Evolutionary conservation across 1,140 invertebrate species (phyloP).

Genomic region (Platorchestia sp.): DNA sequence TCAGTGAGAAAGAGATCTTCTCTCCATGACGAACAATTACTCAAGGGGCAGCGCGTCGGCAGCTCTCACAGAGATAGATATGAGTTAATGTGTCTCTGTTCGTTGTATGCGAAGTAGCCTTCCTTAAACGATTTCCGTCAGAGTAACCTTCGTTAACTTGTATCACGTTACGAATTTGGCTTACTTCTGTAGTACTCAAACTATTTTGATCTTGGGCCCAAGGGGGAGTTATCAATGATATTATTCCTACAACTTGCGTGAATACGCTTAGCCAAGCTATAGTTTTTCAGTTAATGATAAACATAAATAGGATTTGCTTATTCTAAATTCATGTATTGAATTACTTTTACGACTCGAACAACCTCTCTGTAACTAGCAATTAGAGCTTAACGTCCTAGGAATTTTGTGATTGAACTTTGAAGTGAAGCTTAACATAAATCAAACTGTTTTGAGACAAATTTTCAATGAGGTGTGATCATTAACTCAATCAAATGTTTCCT

Average conservation of each 20-base stretch:
- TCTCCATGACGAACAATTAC: slow-evolving; percentile 37
- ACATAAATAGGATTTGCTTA: neutral
- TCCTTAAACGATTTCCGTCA: neutral
- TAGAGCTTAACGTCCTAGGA: neutral
- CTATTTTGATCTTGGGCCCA: neutral
- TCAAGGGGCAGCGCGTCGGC: neutral
- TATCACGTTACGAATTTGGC: neutral
- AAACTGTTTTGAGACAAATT: neutral
- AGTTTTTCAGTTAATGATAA: neutral
- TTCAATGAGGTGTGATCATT: neutral
- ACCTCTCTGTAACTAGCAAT: neutral
- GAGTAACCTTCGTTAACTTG: neutral
- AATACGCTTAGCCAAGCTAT: neutral
- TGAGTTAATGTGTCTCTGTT: neutral
- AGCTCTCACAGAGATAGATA: neutral
- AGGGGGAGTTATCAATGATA: neutral
- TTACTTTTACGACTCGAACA: neutral
- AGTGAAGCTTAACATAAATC: neutral
- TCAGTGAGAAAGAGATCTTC: slow-evolving; percentile 25
- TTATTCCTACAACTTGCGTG: neutral
- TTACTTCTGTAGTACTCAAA: neutral
- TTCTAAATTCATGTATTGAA: neutral
- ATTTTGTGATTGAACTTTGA: neutral
- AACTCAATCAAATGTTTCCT: neutral
- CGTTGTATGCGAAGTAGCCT: neutral